Base-by-base conservation (phyloP, 2,113 vertebrate genomes). In the human region DNA sequence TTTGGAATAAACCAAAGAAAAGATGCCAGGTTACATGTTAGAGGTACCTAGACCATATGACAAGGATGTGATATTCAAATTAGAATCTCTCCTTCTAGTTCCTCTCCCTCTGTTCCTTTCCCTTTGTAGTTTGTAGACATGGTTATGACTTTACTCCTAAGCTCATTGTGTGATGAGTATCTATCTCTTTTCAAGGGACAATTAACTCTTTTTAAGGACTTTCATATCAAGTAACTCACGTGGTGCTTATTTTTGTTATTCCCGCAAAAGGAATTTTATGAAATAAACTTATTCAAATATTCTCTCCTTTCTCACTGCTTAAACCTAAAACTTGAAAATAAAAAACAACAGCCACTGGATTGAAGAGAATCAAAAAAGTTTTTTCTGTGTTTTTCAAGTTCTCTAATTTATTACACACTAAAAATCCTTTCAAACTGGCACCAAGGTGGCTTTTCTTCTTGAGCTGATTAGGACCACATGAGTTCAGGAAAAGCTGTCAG, bases 391-490 rank as follows among this genome's bases (percentile, higher is more conserved):
- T 79, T 97, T 98, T 97, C 93, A 87, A 95, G 81, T 96, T 97
- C 89, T 96, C 97, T 97, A 98, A 90, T 94, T 98, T 96, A 88
- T 95, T 96, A 94, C 84, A 40, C 75, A 90, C 97, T 92, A 96
- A 89, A 96, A 91, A 92, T 95, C 96, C 95, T 97, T 97, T 97
- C 94, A 96, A 96, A 95, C 93, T 93, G 91, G 92, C 95, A 97
- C 97, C 97, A 97, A 97, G 59, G 95, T 97, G 92, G 96, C 95
- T 97, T 96, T 96, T 94, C 98, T 97, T 95, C 96, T 96, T 97
- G 95, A 98, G 97, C 96, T 97, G 97, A 97, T 98, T 96, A 97
- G 96, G 97, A 95, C 97, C 96, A 96, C 97, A 93, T 97, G 97
- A 97, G 97, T 88, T 96, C 97, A 96, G 95, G 97, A 96, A 96